Evolutionary conservation across 2,797 vertebrate species (phyloP), one percentile per base, ranked within the genome.

Genomic region (Sebastes minor): DNA sequence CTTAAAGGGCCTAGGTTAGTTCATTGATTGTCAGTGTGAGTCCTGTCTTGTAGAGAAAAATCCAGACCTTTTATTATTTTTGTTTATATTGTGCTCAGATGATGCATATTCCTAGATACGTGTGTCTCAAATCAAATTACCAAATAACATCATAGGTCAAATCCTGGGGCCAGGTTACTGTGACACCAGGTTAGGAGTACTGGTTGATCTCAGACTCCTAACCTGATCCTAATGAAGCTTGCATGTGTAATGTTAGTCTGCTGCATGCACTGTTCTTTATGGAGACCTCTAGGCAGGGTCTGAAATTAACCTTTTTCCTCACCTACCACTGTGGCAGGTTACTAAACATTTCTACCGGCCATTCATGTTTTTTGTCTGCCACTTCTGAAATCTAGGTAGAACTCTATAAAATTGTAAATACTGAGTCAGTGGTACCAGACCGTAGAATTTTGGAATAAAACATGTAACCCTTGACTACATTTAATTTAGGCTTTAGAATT

Each of bases 361-460:
- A 35, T 33, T 33, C 33, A 33, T 11, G 10, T 35, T 35, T 35
- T 35, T 35, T 35, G 33, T 35, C 33, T 35, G 33, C 33, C 33
- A 35, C 33, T 35, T 35, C 33, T 13, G 33, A 35, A 35, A 35
- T 35, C 33, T 35, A 35, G 33, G 33, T 35, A 0, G 33, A 35
- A 35, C 33, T 35, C 33, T 35, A 12, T 35, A 12, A 35, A 35
- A 35, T 35, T 35, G 11, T 35, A 35, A 35, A 5, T 35, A 35
- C 33, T 5, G 33, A 35, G 0, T 35, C 11, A 35, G 33, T 35
- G 11, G 11, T 35, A 35, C 4, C 11, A 35, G 33, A 5, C 33
- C 0, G 33, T 35, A 35, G 33, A 0, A 0, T 35, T 35, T 35
- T 0, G 33, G 4, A 35, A 35, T 35, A 35, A 35, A 0, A 35